phyloP scores from a whole-genome alignment of 2,797 vertebrate genomes.

The Anolis apletophallus region DNA sequence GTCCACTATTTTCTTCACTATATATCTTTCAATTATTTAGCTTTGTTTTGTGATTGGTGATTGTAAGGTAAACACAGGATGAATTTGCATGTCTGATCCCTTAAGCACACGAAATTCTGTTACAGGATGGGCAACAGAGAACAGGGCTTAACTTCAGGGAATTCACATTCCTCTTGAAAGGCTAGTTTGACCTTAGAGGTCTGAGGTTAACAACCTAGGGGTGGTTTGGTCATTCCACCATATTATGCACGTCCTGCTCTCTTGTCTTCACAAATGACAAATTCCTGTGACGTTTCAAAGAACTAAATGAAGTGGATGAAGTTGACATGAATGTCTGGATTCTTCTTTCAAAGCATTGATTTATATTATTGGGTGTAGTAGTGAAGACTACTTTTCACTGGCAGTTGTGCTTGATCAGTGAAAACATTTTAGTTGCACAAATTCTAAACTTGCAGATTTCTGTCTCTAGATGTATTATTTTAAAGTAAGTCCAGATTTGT shows the following conservation, averaged over 20 bases:
- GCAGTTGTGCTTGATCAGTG: neutral
- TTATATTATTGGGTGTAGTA: neutral
- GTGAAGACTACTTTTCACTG: neutral
- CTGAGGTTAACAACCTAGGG: no score
- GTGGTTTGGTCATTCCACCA: neutral
- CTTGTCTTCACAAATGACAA: neutral
- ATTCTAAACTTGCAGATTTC: neutral
- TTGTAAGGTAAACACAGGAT: no score
- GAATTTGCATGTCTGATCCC: no score
- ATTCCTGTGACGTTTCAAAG: neutral
- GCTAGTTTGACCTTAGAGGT: no score
- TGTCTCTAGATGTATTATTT: neutral
- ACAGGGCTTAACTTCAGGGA: no score
- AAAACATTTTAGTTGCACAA: neutral
- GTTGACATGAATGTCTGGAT: neutral
- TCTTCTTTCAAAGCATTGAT: no score
- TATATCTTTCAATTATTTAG: no score
- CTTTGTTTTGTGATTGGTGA: no score
- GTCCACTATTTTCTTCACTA: no score
- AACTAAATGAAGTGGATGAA: neutral
- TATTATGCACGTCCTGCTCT: no score
- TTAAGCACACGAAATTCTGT: no score
- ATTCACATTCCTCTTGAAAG: neutral
- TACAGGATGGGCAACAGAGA: no score
- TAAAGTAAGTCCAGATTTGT: neutral